These are phyloP conservation scores for Drosophila vallismaia DNA, from an alignment of 2,888 invertebrate genomes.

Conservation along the genomic window DNA sequence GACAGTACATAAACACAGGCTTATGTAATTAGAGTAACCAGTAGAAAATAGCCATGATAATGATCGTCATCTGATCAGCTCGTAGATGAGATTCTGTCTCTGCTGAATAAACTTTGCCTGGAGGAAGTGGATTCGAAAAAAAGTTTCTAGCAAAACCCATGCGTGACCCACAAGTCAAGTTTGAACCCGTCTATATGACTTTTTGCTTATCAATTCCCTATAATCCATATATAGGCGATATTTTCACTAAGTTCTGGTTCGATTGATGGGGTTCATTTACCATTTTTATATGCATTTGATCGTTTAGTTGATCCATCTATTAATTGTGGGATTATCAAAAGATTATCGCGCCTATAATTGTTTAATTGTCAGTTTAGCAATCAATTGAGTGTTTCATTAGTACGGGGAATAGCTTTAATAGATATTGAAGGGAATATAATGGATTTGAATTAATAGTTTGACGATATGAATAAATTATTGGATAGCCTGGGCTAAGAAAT, in stretches of 20 bases:
- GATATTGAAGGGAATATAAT: neutral
- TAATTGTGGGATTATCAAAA: constrained; percentile 10
- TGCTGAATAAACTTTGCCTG: constrained; percentile 21
- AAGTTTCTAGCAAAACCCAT: constrained; percentile 6
- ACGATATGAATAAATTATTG: neutral
- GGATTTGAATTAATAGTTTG: neutral
- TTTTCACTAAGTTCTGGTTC: constrained; percentile 6
- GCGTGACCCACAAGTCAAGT: constrained; percentile 52
- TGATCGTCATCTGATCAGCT: constrained; percentile 21
- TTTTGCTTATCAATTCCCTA: constrained; percentile 19
- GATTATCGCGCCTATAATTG: constrained; percentile 13
- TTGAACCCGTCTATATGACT: constrained; percentile 24
- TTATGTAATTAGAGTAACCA: constrained; percentile 22
- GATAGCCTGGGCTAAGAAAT: neutral
- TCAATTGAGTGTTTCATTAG: constrained; percentile 10
- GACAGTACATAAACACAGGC: constrained; percentile 18
- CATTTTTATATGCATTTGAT: constrained; percentile 16
- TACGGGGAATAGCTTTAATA: constrained; percentile 4
- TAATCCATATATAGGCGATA: constrained; percentile 2
- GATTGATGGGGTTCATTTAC: constrained; percentile 15
- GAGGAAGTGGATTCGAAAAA: constrained; percentile 37
- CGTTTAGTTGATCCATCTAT: constrained; percentile 5
- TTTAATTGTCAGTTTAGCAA: constrained; percentile 6
- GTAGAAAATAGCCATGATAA: constrained; percentile 22
- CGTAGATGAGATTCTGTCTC: constrained; percentile 3